Evolutionary conservation across 2,797 vertebrate species (phyloP), one percentile per base, ranked within the genome.

Genomic region (Pitangus sulphuratus): DNA sequence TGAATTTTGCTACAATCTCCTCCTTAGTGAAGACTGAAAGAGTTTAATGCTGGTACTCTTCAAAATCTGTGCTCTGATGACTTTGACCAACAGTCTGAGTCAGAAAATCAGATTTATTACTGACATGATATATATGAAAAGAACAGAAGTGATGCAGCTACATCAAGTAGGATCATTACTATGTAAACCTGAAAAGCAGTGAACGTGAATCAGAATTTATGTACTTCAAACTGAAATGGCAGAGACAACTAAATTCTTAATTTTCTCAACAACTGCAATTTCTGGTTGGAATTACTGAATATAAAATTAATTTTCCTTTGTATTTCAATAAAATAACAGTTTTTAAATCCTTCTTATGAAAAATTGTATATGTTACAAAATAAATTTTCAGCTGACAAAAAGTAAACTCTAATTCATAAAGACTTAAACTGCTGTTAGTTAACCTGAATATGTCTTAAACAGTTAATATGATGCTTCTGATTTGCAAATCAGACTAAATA

Each of bases 41-140:
- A 87, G 22, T 68, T 76, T 95, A 64, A 84, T 57, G 54, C 61
- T 57, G 9, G 19, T 35, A 70, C 30, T 92, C 35, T 30, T 70
- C 60, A 80, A 90, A 56, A 35, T 47, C n/a, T 77, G 35, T 4
- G 31, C 74, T 86, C 56, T 5, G 8, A 64, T 11, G 9, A 39
- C 66, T 95, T 68, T 87, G 79, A 78, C 74, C 60, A 90, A 84
- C 45, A 93, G 25, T 62, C 39, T 83, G 87, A 87, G 72, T 69
- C 51, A 85, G 40, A 26, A 86, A 84, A 78, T 28, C 48, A 58
- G 47, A 88, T 94, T 82, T 65, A 61, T 71, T 93, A 56, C 35
- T 83, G 62, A 60, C 58, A 56, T 82, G 45, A 50, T 33, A 10
- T 18, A 17, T 30, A 44, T 40, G 31, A 69, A 84, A 90, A 94